phyloP scores from a whole-genome alignment of 2,888 invertebrate species.

The Lasioglossum zephyrum region DNA sequence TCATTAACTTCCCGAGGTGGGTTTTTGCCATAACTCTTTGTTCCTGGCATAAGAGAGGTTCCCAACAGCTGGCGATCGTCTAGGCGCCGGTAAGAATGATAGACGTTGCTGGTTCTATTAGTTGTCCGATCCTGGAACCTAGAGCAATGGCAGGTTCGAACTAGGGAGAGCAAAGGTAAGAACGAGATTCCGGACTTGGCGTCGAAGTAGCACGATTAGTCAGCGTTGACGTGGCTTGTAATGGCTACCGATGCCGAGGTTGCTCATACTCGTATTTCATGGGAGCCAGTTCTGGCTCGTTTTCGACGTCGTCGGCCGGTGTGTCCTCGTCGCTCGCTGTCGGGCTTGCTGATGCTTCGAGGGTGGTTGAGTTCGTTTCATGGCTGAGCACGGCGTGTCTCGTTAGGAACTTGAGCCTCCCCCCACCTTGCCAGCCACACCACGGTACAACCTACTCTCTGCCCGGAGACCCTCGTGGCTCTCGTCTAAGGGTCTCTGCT shows the following conservation, averaged over 20 bases:
- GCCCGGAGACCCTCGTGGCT: slow-evolving; percentile 63
- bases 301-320: slow-evolving; percentile 46
- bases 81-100: not conserved
- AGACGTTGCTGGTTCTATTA: not conserved
- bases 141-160: not conserved
- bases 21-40: not conserved
- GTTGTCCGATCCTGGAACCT: not conserved
- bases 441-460: slow-evolving; percentile 64
- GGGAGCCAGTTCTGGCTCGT: slow-evolving; percentile 42
- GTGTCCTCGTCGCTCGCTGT: slow-evolving; percentile 56
- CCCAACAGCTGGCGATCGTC: not conserved
- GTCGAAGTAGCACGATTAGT: slow-evolving; percentile 67
- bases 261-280: slow-evolving; percentile 78
- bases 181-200: slow-evolving; percentile 59
- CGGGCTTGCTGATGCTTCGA: slow-evolving; percentile 68
- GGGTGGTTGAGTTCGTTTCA: slow-evolving; percentile 78
- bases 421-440: slow-evolving; percentile 50
- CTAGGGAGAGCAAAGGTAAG: slow-evolving; percentile 27
- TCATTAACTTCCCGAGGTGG: not conserved
- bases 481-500: slow-evolving; percentile 68
- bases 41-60: not conserved
- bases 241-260: slow-evolving; percentile 63
- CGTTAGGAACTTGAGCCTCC: slow-evolving; percentile 80
- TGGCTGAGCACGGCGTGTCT: slow-evolving; percentile 77
- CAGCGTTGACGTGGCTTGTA: slow-evolving; percentile 65